Conservation (phyloP, 2,888 invertebrate genomes). For the Mesodorylaimus sp. region DNA sequence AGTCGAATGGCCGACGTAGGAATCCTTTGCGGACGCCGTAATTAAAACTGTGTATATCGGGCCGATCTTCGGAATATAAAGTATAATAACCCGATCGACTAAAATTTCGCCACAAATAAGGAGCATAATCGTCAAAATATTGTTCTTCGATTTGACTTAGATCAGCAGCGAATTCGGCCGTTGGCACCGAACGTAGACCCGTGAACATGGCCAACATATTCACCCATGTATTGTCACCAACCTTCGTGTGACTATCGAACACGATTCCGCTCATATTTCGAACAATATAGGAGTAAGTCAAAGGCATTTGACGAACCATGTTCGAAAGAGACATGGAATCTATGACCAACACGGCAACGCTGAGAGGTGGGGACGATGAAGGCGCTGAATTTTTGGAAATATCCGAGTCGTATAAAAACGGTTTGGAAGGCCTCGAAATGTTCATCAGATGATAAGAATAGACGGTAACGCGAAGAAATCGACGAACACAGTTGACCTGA, state of each 20-base stretch:
- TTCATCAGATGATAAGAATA: too few species aligned
- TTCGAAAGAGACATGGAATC: slow-evolving; percentile 32
- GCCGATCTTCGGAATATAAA: slow-evolving; percentile 32
- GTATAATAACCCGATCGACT: slow-evolving; percentile 25
- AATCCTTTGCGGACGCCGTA: slow-evolving; percentile 27
- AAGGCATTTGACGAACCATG: slow-evolving; percentile 27
- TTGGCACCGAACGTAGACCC: slow-evolving; percentile 15
- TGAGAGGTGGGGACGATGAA: too few species aligned
- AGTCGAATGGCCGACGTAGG: slow-evolving; percentile 27
- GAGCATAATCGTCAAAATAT: slow-evolving; percentile 5
- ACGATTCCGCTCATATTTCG: slow-evolving; percentile 17
- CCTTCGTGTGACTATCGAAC: slow-evolving; percentile 26
- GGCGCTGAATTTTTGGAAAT: too few species aligned
- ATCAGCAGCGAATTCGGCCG: background rate
- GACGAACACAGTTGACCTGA: too few species aligned
- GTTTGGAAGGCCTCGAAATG: too few species aligned
- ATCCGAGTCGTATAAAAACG: too few species aligned
- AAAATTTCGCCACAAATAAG: slow-evolving; percentile 10
- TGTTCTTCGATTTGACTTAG: background rate
- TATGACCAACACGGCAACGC: slow-evolving; percentile 31
- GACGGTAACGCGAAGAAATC: too few species aligned
- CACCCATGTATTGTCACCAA: slow-evolving; percentile 32
- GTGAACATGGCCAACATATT: slow-evolving; percentile 30
- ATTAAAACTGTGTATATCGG: slow-evolving; percentile 31
- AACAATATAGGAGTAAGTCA: slow-evolving; percentile 18